These are phyloP conservation scores for Spisula solida DNA, from an alignment of 2,888 invertebrate species.

Conservation along the genomic window DNA sequence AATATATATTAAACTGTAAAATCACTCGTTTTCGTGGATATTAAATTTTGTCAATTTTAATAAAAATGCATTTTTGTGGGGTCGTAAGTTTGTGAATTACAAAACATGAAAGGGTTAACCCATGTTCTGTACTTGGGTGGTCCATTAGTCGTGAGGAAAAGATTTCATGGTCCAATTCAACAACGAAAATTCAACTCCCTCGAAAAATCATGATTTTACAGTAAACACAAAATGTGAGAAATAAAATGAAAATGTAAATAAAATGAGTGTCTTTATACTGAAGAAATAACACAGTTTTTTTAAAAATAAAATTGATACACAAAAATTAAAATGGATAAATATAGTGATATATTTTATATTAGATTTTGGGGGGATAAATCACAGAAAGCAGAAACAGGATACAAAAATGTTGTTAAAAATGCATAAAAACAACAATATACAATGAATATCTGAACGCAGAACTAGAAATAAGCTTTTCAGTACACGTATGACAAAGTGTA, in stretches of 20 bases:
- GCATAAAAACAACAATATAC: constrained; percentile 13
- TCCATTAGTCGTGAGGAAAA: too few species aligned
- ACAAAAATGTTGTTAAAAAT: not conserved
- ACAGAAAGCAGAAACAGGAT: not conserved
- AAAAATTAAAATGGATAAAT: constrained; percentile 8
- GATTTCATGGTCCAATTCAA: too few species aligned
- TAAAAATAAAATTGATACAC: not conserved
- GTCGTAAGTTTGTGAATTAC: too few species aligned
- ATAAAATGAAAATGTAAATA: constrained; percentile 13
- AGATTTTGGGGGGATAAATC: not conserved
- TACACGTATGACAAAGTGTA: not conserved
- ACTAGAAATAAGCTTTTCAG: not conserved
- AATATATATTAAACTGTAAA: not conserved
- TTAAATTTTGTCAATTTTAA: too few species aligned
- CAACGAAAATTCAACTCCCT: not conserved
- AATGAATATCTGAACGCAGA: constrained; percentile 3
- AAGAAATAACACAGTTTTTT: not conserved
- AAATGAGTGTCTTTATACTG: not conserved
- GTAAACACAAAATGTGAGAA: constrained; percentile 11
- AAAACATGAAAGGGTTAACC: too few species aligned
- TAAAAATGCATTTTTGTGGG: too few species aligned
- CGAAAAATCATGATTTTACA: not conserved
- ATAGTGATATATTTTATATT: not conserved
- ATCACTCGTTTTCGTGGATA: too few species aligned
- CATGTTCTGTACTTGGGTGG: too few species aligned